phyloP scores from a whole-genome alignment of 2,113 vertebrate genomes.

The Hemiscyllium ocellatum region DNA sequence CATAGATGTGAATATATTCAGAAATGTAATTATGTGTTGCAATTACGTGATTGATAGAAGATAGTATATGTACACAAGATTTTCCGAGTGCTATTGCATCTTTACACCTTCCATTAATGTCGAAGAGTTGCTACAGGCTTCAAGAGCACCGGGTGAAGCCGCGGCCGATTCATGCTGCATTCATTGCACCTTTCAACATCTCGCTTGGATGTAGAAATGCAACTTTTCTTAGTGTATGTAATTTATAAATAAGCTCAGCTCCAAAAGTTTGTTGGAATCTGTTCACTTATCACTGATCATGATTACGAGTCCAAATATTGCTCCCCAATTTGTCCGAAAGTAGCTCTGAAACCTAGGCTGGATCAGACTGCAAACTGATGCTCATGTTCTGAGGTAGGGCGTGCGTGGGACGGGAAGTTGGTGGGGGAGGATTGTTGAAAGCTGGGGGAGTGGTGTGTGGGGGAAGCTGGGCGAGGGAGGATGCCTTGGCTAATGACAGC shows the following conservation, averaged over 20 bases:
- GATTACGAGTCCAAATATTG: no score
- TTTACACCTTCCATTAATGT: not conserved
- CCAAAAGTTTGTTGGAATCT: not conserved
- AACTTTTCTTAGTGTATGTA: not conserved
- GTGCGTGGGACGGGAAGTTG: no score
- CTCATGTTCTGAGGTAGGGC: not conserved
- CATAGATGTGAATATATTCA: not conserved
- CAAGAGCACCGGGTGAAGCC: not conserved
- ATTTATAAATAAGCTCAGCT: not conserved
- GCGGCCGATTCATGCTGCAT: not conserved
- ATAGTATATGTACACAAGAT: not conserved
- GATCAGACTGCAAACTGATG: not conserved
- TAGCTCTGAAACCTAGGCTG: no score
- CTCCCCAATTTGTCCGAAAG: not conserved
- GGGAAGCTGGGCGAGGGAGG: no score
- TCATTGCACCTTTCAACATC: no score
- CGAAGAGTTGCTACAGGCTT: not conserved
- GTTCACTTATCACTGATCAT: not conserved
- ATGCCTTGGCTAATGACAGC: not conserved
- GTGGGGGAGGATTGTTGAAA: no score
- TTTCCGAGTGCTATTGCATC: no score
- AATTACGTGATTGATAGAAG: not conserved
- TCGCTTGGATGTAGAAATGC: not conserved
- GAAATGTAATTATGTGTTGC: not conserved
- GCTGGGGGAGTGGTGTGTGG: no score